Evolutionary conservation across 2,888 invertebrate species (phyloP), one percentile per base, ranked within the genome.

Genomic region (Creontiades dilutus): DNA sequence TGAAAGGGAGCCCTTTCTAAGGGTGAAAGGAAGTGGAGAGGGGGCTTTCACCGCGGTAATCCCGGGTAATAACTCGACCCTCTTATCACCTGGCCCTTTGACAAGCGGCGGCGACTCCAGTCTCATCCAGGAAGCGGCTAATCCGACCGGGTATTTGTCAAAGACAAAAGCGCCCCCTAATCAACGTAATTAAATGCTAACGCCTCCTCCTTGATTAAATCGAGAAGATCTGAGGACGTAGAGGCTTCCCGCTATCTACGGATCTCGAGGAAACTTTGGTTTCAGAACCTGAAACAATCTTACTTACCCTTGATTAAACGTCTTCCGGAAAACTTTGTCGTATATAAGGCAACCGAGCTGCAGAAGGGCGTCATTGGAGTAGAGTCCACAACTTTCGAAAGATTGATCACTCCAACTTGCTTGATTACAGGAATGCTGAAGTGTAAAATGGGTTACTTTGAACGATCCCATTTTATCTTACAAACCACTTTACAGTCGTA

Each of bases 181-280:
- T 90, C 90, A 90, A 76, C 52, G 90, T 90, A 90, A 90, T 90
- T 90, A 90, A 90, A 90, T 86, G 90, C 86, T 76, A 90, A 89
- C 90, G 90, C 90, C 90, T 86, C 76, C 84, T 57, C 52, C 89
- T 89, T 89, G 89, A 89, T 89, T 89, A 89, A 84, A 84, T 89
- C 52, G 82, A 48, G 19, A 46, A 27, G 82, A 52, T 82, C 82
- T 48, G 27, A 82, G 61, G 52, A 47, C 75, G 37, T 37, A 75
- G 47, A 23, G 82, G 85, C 61, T 85, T 61, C 61, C 85, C 68
- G 12, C 48, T 82, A 82, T 82, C 82, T 82, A 19, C 27, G 52
- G n/a, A 52, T 82, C 82, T 52, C 3, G 19, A 52, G 9, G 68
- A 68, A 82, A 82, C 48, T 82, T 82, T 14, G 47, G 82, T 47